phyloP scores from a whole-genome alignment of 2,888 invertebrate genomes.

The Drosophila prostipennis region DNA sequence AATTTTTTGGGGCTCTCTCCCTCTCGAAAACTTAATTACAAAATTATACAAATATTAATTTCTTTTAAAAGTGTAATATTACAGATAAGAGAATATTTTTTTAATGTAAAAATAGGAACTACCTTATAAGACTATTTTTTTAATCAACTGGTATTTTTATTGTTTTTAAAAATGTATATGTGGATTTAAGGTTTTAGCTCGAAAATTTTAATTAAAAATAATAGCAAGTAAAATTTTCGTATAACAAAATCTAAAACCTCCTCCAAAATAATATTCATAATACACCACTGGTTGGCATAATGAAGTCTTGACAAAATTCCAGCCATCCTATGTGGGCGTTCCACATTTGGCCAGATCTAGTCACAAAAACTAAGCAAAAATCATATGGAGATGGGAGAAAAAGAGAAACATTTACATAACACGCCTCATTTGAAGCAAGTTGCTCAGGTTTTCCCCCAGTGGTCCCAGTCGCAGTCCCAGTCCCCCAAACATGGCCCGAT shows the following conservation, averaged over 20 bases:
- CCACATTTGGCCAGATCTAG: slow-evolving; percentile 40
- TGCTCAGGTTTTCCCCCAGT: slow-evolving; percentile 47
- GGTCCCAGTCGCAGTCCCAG: slow-evolving; percentile 17
- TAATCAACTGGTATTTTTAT: too few relatives aligned
- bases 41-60: too few relatives aligned
- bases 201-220: too few relatives aligned
- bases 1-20: not conserved
- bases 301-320: slow-evolving; percentile 39
- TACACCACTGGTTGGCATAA: slow-evolving; percentile 31
- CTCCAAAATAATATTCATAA: not conserved
- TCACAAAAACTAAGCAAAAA: slow-evolving; percentile 41
- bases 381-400: slow-evolving; percentile 12
- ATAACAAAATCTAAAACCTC: too few relatives aligned
- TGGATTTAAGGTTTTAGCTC: too few relatives aligned
- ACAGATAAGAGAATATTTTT: too few relatives aligned
- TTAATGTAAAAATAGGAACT: too few relatives aligned
- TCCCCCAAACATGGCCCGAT: slow-evolving; percentile 27
- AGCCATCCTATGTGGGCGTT: slow-evolving; percentile 33
- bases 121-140: too few relatives aligned
- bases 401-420: slow-evolving; percentile 37
- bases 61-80: too few relatives aligned
- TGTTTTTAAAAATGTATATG: too few relatives aligned
- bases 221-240: too few relatives aligned
- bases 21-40: not conserved
- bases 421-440: slow-evolving; percentile 46